Evolutionary conservation across 2,888 invertebrate species (phyloP).

Genomic region (Cheilosia pagana): DNA sequence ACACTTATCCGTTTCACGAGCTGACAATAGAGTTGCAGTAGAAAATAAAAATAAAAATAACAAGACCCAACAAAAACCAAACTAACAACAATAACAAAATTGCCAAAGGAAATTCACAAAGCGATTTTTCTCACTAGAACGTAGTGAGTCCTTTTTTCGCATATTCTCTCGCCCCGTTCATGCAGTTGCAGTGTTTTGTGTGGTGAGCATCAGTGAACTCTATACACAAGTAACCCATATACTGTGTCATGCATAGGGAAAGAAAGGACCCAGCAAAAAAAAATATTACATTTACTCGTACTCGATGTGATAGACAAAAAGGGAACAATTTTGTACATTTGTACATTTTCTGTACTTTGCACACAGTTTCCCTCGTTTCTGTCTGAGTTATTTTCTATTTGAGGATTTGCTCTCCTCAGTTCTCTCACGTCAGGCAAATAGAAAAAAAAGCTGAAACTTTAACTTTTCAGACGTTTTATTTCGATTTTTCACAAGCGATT

Average conservation of each 20-base stretch:
- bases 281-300: slow-evolving; percentile 40
- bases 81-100: slow-evolving; percentile 18
- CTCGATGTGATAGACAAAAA: slow-evolving; percentile 48
- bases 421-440: slow-evolving; percentile 46
- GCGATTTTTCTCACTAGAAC: slow-evolving; percentile 57
- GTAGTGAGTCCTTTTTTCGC: slow-evolving; percentile 42
- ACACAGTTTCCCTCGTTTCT: slow-evolving; percentile 25
- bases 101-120: slow-evolving; percentile 72
- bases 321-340: slow-evolving; percentile 39
- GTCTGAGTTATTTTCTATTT: slow-evolving; percentile 1
- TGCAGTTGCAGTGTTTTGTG: slow-evolving; percentile 30
- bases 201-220: slow-evolving; percentile 51
- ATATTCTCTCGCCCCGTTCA: slow-evolving; percentile 14
- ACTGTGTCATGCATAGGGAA: slow-evolving; percentile 33
- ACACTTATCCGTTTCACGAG: slow-evolving; percentile 71
- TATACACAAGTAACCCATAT: slow-evolving; percentile 57
- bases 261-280: slow-evolving; percentile 2
- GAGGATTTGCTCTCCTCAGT: background rate
- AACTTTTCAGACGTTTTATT: slow-evolving; percentile 36
- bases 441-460: slow-evolving; percentile 23
- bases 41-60: slow-evolving; percentile 29
- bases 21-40: slow-evolving; percentile 67
- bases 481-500: slow-evolving; percentile 20
- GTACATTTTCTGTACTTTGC: slow-evolving; percentile 26
- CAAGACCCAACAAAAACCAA: background rate